A percentile compares a stretch with the other conserved stretches of the same genome.
These are phyloP conservation scores for Pagrus major DNA, from an alignment of 2,113 vertebrate genomes.

Conservation along the genomic window DNA sequence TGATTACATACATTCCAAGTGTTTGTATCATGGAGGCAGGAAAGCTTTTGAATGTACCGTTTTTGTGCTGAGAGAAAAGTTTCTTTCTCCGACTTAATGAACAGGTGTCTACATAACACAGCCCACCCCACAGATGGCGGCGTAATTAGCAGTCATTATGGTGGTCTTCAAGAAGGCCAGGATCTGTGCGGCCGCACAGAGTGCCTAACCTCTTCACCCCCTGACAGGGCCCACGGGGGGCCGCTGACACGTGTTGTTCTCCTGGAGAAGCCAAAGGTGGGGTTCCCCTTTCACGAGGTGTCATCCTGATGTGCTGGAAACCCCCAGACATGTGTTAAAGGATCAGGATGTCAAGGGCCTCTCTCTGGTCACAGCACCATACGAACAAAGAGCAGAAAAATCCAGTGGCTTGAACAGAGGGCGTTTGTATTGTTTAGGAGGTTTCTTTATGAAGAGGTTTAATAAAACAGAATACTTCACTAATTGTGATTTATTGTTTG, in stretches of 20 bases:
- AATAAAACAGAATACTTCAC: constrained; percentile 15
- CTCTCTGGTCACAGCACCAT: constrained; percentile 59
- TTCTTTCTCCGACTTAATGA: constrained; percentile 80
- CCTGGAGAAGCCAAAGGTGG: constrained; percentile 74
- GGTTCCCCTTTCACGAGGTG: constrained; percentile 80
- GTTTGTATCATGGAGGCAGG: constrained; percentile 5
- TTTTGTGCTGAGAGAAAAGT: constrained; percentile 66
- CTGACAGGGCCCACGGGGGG: constrained; percentile 76
- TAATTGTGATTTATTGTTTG: background rate
- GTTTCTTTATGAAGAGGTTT: constrained; percentile 20
- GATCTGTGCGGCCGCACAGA: constrained; percentile 78
- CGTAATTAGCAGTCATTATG: constrained; percentile 86
- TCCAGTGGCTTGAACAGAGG: constrained; percentile 44
- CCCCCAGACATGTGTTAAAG: constrained; percentile 78
- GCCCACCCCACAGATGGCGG: constrained; percentile 83
- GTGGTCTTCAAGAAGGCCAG: constrained; percentile 77
- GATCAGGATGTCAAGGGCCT: constrained; percentile 80
- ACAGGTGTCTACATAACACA: constrained; percentile 87
- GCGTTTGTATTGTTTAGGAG: constrained; percentile 28
- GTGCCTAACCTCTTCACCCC: constrained; percentile 83
- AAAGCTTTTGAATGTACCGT: constrained; percentile 30
- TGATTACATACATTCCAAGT: background rate
- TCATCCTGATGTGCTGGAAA: constrained; percentile 81
- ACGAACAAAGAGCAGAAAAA: constrained; percentile 61
- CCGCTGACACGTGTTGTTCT: constrained; percentile 82